phyloP scores from a whole-genome alignment of 53 echinoderm and acorn worm species.

The Paracentrotus lividus region DNA sequence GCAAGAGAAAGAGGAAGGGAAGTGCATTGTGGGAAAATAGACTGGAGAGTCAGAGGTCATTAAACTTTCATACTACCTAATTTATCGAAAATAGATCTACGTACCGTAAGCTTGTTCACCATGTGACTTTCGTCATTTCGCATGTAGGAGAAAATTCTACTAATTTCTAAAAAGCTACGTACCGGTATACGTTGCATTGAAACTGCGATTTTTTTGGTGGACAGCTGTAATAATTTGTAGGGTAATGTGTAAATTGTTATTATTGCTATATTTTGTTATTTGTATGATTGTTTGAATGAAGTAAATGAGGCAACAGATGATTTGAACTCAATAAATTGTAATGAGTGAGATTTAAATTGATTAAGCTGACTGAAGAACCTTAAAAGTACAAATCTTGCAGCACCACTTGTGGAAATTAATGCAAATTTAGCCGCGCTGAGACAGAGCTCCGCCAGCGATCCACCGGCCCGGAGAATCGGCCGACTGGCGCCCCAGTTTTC shows the following conservation, averaged over 20 bases:
- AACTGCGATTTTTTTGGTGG: neutral
- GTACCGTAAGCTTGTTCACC: neutral
- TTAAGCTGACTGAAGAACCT: too few species aligned
- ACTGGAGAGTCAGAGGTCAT: neutral
- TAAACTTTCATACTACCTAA: neutral
- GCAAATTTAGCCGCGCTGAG: too few species aligned
- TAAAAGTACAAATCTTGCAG: too few species aligned
- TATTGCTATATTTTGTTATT: neutral
- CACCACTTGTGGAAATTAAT: too few species aligned
- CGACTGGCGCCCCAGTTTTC: too few species aligned
- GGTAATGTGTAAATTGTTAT: neutral
- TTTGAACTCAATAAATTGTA: too few species aligned
- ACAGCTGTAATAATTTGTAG: neutral
- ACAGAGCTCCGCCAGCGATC: too few species aligned
- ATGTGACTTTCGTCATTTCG: too few species aligned
- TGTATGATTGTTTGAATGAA: neutral
- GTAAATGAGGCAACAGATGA: neutral
- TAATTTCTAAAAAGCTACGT: neutral
- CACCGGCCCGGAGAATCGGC: too few species aligned
- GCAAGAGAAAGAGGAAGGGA: conserved; percentile 51
- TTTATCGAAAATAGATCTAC: neutral
- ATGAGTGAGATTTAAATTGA: too few species aligned
- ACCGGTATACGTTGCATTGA: conserved; percentile 3
- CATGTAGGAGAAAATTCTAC: neutral
- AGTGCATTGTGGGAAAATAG: conserved; percentile 22